Evolutionary conservation across 2,888 invertebrate species (phyloP).

Genomic region (Tipula confusa): DNA sequence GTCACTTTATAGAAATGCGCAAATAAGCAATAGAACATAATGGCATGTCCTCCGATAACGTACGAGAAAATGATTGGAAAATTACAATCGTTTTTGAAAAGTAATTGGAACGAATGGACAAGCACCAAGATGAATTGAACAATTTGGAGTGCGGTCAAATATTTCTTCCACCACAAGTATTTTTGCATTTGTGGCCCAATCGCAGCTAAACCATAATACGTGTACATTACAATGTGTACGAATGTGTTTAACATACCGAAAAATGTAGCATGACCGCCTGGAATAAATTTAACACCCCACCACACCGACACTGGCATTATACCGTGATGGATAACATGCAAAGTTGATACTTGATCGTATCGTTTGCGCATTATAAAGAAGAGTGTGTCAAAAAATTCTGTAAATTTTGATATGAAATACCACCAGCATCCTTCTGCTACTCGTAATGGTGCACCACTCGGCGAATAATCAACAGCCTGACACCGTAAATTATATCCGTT

Average conservation of each 20-base stretch:
- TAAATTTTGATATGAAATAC: conserved; percentile 92
- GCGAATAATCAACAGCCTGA: conserved; percentile 76
- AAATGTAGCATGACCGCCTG: conserved; percentile 90
- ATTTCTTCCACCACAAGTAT: conserved; percentile 95
- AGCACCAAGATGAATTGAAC: conserved; percentile 83
- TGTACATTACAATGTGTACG: conserved; percentile 93
- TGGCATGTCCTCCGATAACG: conserved; percentile 88
- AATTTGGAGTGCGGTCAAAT: conserved; percentile 88
- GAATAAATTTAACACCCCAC: conserved; percentile 85
- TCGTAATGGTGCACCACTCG: conserved; percentile 61
- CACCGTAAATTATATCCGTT: conserved; percentile 68
- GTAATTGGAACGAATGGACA: conserved; percentile 82
- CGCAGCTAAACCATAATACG: conserved; percentile 85
- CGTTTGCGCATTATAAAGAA: conserved; percentile 94
- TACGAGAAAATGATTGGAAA: conserved; percentile 84
- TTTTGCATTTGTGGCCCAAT: conserved; percentile 81
- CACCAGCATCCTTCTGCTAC: conserved; percentile 77
- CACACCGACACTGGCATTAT: conserved; percentile 93
- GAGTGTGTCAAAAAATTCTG: conserved; percentile 89
- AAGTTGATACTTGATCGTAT: conserved; percentile 80
- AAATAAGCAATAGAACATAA: conserved; percentile 91
- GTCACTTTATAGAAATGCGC: conserved; percentile 83
- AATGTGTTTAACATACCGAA: conserved; percentile 91
- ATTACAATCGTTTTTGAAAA: conserved; percentile 78
- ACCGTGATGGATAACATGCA: conserved; percentile 93